Evolutionary conservation across 2,113 vertebrate genomes (phyloP).

Genomic region (Puffinus mauretanicus): DNA sequence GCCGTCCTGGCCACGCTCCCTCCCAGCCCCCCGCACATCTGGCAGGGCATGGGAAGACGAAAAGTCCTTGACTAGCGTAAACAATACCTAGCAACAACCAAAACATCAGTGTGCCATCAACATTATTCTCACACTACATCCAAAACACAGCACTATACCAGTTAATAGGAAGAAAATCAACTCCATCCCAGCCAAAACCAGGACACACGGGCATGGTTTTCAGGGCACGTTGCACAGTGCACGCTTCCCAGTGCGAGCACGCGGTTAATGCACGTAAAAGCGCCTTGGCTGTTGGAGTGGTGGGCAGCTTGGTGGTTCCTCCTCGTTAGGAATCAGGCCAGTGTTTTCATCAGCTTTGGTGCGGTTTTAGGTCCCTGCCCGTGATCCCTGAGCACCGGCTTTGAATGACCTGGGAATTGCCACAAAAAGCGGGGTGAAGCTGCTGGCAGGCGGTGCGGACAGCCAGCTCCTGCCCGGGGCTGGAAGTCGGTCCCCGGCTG

Average conservation of each 20-base stretch:
- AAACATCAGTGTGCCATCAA: too few species aligned
- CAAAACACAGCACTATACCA: too few species aligned
- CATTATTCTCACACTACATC: too few species aligned
- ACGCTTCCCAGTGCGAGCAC: background rate
- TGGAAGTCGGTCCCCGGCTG: background rate
- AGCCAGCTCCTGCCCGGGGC: background rate
- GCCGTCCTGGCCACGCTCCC: too few species aligned
- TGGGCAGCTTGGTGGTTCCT: background rate
- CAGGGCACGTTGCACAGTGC: accelerated
- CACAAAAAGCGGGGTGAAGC: background rate
- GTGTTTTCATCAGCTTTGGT: background rate
- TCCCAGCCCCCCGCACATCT: too few species aligned
- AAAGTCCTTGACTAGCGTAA: too few species aligned
- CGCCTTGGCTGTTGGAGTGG: background rate
- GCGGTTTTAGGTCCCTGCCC: background rate
- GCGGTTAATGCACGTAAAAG: background rate
- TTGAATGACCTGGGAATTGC: background rate
- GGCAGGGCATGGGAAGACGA: too few species aligned
- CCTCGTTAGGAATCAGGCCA: background rate
- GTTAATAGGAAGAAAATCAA: too few species aligned
- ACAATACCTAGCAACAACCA: too few species aligned
- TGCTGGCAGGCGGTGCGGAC: background rate
- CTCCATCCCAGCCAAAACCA: too few species aligned
- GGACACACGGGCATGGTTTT: background rate
- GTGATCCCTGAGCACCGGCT: background rate